Conservation (phyloP, 2,797 vertebrate species). For the Presbytis comata region DNA sequence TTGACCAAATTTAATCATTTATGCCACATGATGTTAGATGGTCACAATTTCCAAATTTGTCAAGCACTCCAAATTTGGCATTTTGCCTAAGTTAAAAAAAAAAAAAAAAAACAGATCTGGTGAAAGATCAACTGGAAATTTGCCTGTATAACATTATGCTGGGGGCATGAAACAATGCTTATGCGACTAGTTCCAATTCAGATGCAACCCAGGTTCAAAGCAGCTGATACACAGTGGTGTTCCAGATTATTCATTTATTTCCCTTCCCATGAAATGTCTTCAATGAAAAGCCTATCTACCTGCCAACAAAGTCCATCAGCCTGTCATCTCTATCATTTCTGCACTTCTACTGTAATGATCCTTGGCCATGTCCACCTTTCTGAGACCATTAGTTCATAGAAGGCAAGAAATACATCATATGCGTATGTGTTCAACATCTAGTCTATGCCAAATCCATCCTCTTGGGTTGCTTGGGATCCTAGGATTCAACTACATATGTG, state of each 20-base stretch:
- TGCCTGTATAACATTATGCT: neutral
- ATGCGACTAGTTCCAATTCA: neutral
- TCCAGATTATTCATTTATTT: neutral
- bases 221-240: neutral
- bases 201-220: neutral
- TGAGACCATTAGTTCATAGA: neutral
- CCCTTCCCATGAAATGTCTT: neutral
- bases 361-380: neutral
- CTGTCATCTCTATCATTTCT: rapidly evolving
- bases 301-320: neutral
- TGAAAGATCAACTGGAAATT: neutral
- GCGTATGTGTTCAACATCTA: neutral
- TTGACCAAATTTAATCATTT: neutral
- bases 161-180: neutral
- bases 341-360: neutral
- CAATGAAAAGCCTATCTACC: neutral
- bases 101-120: neutral
- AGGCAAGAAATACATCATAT: neutral
- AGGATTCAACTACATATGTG: neutral
- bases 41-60: conserved; percentile 1
- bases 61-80: neutral
- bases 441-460: neutral
- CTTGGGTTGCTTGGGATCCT: neutral
- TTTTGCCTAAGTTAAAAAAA: neutral
- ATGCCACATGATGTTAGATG: neutral